Conservation (phyloP, 2,888 invertebrate species). For the Apoda limacodes region DNA sequence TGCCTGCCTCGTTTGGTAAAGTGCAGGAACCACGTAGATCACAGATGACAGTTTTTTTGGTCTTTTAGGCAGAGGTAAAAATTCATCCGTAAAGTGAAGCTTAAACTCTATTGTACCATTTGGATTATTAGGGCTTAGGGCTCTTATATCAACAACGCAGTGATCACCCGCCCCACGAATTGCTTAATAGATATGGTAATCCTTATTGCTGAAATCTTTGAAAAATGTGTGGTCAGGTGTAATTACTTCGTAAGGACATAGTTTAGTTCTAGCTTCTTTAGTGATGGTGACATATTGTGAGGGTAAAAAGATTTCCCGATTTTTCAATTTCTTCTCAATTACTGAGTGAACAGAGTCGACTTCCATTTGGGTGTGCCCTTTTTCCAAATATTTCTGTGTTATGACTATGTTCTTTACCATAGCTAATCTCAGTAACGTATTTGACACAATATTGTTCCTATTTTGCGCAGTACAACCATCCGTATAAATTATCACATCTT, state of each 20-base stretch:
- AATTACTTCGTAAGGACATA: slow-evolving; percentile 19
- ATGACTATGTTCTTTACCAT: slow-evolving; percentile 16
- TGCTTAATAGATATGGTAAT: slow-evolving; percentile 13
- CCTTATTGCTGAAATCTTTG: slow-evolving; percentile 15
- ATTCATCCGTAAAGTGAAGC: slow-evolving; percentile 9
- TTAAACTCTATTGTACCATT: slow-evolving; percentile 10
- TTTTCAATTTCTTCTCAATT: slow-evolving; percentile 31
- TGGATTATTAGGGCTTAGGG: slow-evolving; percentile 12
- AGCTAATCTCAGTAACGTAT: slow-evolving; percentile 21
- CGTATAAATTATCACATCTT: slow-evolving; percentile 21
- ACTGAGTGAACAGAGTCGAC: slow-evolving; percentile 30
- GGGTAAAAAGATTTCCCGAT: slow-evolving; percentile 22
- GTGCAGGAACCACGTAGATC: slow-evolving; percentile 4
- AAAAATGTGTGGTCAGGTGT: slow-evolving; percentile 21
- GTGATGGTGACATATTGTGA: slow-evolving; percentile 22
- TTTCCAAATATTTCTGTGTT: slow-evolving; percentile 24
- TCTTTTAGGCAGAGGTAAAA: slow-evolving; percentile 10
- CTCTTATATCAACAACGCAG: slow-evolving; percentile 8
- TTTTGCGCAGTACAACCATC: slow-evolving; percentile 27
- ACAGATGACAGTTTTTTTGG: slow-evolving; percentile 10
- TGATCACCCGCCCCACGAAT: slow-evolving; percentile 10
- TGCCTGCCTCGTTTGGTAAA: slow-evolving; percentile 6
- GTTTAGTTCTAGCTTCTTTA: slow-evolving; percentile 18
- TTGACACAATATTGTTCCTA: slow-evolving; percentile 21
- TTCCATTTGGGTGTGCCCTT: slow-evolving; percentile 24